Base-by-base conservation (phyloP, 2,888 invertebrate species). In the Argyra leucocephala region DNA sequence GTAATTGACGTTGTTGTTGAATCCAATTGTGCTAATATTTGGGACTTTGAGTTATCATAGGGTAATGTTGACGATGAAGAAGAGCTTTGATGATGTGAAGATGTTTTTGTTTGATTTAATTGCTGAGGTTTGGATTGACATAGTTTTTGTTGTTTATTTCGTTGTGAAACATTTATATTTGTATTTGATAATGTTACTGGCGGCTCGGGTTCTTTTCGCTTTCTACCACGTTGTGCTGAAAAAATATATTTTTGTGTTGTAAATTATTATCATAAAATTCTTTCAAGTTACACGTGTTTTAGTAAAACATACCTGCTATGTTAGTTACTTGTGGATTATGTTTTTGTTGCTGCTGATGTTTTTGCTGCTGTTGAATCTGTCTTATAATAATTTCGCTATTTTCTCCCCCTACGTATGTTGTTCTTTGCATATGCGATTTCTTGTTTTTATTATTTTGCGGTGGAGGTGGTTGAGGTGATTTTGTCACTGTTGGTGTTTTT, bases 401-500 rank as follows among this genome's bases (percentile, higher is more conserved):
- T 59, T 59, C 18, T 18, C 59, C 15, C 5, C 48, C 48, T 3
- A 48, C 48, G 18, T 48, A 48, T 15, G 48, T 48, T 48, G 48
- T 48, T 5, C 48, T 48, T 48, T 48, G 48, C 15, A 48, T 15
- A 18, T 48, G 48, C 15, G 48, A 48, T 48, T 48, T 48, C 6
- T 48, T 48, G 5, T 15, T 5, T 48, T 48, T 48, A 48, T 5
- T 48, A 15, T 48, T 48, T 48, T 48, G 48, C 18, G 48, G 18
- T 2, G 3, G 4, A 18, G 59, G 18, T 2, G 15, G 59, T 24
- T 59, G 59, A 15, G 12, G 18, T 23, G 18, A 10, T 59, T 59
- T 68, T 74, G 72, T 61, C 73, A 65, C 57, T 69, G 69, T 63
- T 75, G 67, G 65, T 80, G 12, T 82, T 81, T 64, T 83, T 82